These are phyloP conservation scores for Elanoides forficatus DNA, from an alignment of 2,113 vertebrate species.

Conservation along the genomic window DNA sequence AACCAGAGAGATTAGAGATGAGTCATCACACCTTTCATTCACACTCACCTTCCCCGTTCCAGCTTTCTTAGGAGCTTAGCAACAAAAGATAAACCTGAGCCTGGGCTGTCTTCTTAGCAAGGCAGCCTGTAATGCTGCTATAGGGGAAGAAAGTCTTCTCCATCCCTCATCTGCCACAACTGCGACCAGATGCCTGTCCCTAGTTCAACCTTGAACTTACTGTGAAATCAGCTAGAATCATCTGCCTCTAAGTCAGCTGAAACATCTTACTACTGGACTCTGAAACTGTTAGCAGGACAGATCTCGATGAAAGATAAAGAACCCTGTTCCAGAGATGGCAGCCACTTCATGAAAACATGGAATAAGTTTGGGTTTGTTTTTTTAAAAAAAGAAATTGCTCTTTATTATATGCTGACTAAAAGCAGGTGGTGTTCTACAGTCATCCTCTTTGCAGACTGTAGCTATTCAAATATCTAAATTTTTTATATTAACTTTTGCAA, in stretches of 20 bases:
- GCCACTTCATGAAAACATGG: neutral
- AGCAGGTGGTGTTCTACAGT: neutral
- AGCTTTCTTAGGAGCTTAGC: neutral
- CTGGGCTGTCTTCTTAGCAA: neutral
- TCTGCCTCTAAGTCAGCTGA: neutral
- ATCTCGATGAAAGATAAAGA: neutral
- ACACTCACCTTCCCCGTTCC: neutral
- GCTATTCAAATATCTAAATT: neutral
- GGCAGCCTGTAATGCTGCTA: neutral
- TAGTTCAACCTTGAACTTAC: neutral
- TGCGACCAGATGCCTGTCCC: neutral
- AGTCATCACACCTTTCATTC: neutral
- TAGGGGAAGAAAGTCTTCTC: neutral
- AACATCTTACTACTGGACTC: neutral
- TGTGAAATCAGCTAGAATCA: neutral
- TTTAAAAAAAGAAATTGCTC: rapidly evolving
- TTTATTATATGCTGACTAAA: neutral
- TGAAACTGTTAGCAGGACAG: neutral
- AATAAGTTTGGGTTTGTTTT: neutral
- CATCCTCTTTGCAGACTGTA: neutral
- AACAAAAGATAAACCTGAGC: neutral
- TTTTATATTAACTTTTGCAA: neutral
- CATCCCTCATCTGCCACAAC: rapidly evolving
- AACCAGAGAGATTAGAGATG: neutral
- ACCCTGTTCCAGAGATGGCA: neutral